phyloP scores from a whole-genome alignment of 2,113 vertebrate genomes.

The Tychaedon coryphoeus region DNA sequence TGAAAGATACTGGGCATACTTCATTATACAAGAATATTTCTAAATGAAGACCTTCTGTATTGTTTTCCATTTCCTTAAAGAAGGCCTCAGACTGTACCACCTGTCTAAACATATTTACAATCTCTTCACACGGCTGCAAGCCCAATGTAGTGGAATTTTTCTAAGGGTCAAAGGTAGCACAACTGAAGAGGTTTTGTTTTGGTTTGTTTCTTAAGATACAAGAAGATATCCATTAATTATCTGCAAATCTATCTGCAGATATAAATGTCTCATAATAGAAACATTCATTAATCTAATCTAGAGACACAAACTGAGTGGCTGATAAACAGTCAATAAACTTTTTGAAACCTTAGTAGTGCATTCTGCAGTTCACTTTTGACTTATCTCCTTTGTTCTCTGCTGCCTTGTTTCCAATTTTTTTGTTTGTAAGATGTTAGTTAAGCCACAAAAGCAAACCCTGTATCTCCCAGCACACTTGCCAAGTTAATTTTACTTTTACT shows the following conservation, averaged over 20 bases:
- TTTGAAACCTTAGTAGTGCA: neutral
- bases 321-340: neutral
- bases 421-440: neutral
- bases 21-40: neutral
- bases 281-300: neutral
- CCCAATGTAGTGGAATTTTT: neutral
- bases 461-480: neutral
- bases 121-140: neutral
- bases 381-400: neutral
- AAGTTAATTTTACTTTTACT: neutral
- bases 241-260: neutral
- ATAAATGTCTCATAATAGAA: neutral
- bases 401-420: neutral
- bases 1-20: neutral
- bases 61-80: constrained; percentile 18
- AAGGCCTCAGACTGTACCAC: constrained; percentile 29
- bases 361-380: neutral
- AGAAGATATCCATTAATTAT: neutral
- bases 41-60: constrained; percentile 5
- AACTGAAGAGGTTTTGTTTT: neutral
- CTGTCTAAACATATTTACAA: constrained; percentile 50
- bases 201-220: neutral
- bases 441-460: neutral
- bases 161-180: constrained; percentile 25
- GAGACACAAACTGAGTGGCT: neutral